Evolutionary conservation across 2,888 invertebrate genomes (phyloP).

Genomic region (Synanthedon tipuliformis): DNA sequence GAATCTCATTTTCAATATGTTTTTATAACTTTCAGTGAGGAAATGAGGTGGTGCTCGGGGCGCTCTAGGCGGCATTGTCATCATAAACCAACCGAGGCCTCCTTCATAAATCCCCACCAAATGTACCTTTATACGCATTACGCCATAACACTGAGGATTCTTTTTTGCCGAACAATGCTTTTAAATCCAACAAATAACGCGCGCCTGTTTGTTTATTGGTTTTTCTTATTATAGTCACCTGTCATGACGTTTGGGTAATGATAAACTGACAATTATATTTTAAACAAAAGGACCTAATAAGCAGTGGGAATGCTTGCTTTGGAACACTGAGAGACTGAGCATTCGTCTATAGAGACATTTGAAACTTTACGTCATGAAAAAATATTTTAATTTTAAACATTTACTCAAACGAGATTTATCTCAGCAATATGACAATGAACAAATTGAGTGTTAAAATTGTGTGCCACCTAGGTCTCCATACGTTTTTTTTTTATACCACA

Average conservation of each 20-base stretch:
- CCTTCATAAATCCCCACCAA: slow-evolving; percentile 63
- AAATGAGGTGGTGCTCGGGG: slow-evolving; percentile 65
- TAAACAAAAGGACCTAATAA: no score
- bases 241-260: not conserved
- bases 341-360: no score
- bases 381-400: no score
- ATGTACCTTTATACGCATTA: slow-evolving; percentile 68
- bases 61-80: slow-evolving; percentile 56
- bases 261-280: no score
- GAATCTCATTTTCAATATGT: slow-evolving; percentile 71
- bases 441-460: no score
- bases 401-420: no score
- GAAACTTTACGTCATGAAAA: no score
- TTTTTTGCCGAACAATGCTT: slow-evolving; percentile 40
- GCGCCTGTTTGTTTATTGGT: slow-evolving; percentile 23
- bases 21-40: slow-evolving; percentile 69
- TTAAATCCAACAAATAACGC: slow-evolving; percentile 49
- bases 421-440: no score
- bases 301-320: no score
- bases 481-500: no score
- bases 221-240: slow-evolving; percentile 2
- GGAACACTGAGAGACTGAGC: no score
- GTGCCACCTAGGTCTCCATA: no score
- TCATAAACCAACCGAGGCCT: slow-evolving; percentile 65
- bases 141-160: slow-evolving; percentile 49